phyloP scores from a whole-genome alignment of 2,797 vertebrate genomes.

The Sciaenops ocellatus region DNA sequence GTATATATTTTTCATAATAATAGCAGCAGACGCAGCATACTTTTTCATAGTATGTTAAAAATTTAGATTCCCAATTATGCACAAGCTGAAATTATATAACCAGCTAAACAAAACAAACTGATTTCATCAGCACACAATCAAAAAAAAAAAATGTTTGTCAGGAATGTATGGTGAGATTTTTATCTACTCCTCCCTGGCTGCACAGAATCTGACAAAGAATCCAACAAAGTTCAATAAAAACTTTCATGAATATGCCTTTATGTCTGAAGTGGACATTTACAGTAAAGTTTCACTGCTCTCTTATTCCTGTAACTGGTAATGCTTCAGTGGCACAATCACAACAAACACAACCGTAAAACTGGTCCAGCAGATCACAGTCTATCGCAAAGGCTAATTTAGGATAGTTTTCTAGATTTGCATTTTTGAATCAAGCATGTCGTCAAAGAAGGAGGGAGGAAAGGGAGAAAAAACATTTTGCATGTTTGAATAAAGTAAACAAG shows the following conservation, averaged over 20 bases:
- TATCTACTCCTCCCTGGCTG: not conserved
- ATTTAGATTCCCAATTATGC: not conserved
- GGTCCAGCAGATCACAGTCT: not conserved
- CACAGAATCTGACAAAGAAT: not conserved
- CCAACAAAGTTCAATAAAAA: not conserved
- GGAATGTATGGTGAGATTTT: not conserved
- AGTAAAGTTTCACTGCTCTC: not conserved
- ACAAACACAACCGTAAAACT: not conserved
- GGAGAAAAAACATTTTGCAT: not conserved
- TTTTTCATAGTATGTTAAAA: not conserved
- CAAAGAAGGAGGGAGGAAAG: no score
- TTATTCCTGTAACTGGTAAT: not conserved
- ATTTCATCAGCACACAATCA: not conserved
- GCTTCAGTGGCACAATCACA: not conserved
- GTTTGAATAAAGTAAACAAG: not conserved
- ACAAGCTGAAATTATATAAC: not conserved
- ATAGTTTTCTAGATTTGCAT: not conserved
- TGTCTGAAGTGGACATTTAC: not conserved
- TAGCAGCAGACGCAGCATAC: fast-evolving
- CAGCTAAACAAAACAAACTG: constrained; percentile 28
- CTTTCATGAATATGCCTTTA: not conserved
- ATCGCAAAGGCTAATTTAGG: not conserved
- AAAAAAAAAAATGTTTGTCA: not conserved
- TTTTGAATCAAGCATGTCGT: not conserved
- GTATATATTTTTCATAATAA: not conserved